These are phyloP conservation scores for Lepidurus packardi DNA, from an alignment of 1,140 invertebrate species.

Conservation along the genomic window DNA sequence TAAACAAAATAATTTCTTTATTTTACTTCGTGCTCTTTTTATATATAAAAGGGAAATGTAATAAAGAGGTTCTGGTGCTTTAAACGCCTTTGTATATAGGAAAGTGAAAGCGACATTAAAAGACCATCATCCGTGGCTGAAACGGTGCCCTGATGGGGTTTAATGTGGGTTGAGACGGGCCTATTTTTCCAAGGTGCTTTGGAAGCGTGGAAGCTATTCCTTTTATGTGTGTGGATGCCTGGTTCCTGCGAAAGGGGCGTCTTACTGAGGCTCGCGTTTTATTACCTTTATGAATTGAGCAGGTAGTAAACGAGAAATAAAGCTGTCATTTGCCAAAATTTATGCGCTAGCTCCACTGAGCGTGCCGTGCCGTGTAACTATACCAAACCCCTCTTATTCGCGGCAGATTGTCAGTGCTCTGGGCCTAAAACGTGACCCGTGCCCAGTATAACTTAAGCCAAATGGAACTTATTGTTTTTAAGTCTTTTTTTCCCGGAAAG, in stretches of 20 bases:
- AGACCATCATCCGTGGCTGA: neutral
- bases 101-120: neutral
- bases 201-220: neutral
- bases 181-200: neutral
- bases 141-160: neutral
- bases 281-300: slow-evolving; percentile 16
- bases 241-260: neutral
- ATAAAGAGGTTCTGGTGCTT: too few species aligned
- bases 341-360: neutral
- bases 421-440: neutral
- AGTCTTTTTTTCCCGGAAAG: neutral
- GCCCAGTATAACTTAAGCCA: neutral
- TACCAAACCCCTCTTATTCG: neutral
- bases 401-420: neutral
- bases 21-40: too few species aligned
- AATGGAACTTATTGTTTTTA: neutral
- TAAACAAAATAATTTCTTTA: too few species aligned
- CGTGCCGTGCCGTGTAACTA: neutral
- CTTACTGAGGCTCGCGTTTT: neutral
- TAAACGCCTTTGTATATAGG: neutral
- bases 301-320: slow-evolving; percentile 16
- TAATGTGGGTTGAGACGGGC: neutral
- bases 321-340: slow-evolving; percentile 21
- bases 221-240: neutral
- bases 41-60: too few species aligned